These are phyloP conservation scores for Brotula barbata DNA, from an alignment of 2,797 vertebrate genomes.

Conservation along the genomic window DNA sequence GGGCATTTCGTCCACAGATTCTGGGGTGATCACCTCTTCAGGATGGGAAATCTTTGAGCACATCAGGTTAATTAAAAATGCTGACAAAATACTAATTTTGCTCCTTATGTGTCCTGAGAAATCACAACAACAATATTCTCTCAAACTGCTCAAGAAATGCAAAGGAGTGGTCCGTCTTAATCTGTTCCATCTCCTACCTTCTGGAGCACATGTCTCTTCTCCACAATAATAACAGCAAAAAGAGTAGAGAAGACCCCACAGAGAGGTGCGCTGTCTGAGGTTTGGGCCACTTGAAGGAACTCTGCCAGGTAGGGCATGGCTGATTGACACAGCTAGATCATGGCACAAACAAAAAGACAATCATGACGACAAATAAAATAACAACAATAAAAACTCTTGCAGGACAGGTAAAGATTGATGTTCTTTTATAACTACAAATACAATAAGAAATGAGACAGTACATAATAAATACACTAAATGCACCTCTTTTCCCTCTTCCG, in stretches of 20 bases:
- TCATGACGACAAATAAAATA: too few relatives aligned
- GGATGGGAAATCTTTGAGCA: constrained; percentile 74
- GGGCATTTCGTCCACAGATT: constrained; percentile 83
- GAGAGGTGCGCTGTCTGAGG: constrained; percentile 73
- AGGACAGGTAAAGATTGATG: too few relatives aligned
- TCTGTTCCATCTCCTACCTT: constrained; percentile 80
- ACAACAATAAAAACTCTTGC: too few relatives aligned
- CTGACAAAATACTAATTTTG: background rate
- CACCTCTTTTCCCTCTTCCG: constrained; percentile 85
- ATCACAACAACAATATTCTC: background rate
- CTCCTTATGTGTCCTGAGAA: background rate
- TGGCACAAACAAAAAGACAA: background rate
- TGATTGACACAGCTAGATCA: constrained; percentile 81
- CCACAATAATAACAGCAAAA: constrained; percentile 85
- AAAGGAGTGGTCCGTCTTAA: too few relatives aligned
- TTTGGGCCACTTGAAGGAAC: constrained; percentile 81
- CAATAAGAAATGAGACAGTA: background rate
- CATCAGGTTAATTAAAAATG: background rate
- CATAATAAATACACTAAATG: background rate
- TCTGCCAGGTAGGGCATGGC: constrained; percentile 78
- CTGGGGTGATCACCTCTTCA: constrained; percentile 78
- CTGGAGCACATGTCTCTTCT: constrained; percentile 81
- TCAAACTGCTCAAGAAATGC: background rate
- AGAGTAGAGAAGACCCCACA: constrained; percentile 84
- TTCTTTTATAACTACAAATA: too few relatives aligned